Evolutionary conservation across 2,888 invertebrate species (phyloP), one percentile per base, ranked within the genome.

Genomic region (Catocala sponsa): DNA sequence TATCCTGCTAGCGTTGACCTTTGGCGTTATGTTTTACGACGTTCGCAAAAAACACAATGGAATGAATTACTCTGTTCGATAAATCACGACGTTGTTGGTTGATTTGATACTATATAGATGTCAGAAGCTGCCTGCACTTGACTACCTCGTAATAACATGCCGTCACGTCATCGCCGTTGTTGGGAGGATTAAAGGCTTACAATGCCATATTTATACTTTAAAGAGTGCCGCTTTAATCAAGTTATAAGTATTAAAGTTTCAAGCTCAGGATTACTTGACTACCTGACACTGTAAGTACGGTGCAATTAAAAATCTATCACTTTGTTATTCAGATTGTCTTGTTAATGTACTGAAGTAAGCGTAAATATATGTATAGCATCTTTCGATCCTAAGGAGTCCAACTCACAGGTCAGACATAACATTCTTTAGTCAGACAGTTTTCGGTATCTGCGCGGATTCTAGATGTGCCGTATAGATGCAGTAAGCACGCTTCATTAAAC

Each of bases 1-100:
- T 86, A 88, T 85, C 84, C 85, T 82, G 76, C 76, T 75, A 74
- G 65, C 71, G 63, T 72, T 85, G 87, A 87, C 86, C 89, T 89
- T 88, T 85, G 78, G 71, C 74, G 73, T 79, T 72, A 71, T 68
- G 62, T 74, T 76, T 74, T 74, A 76, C 65, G 71, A 59, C 61
- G 59, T 49, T 70, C 51, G 73, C 78, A 77, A 80, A 82, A 81
- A 83, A 79, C 65, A 79, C 79, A 83, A 82, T 79, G 74, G 72
- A 68, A 72, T 74, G 75, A 77, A 81, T 78, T 77, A 78, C 74
- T 70, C 75, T 71, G 74, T 75, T 74, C 75, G 68, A 78, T 79
- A 74, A 72, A 76, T 80, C 76, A 74, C 61, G 66, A 53, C 51
- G 59, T 63, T 63, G 61, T 61, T 55, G 57, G 63, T 58, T 57